Evolutionary conservation across 2,888 invertebrate species (phyloP).

Genomic region (Nephrotoma flavescens): DNA sequence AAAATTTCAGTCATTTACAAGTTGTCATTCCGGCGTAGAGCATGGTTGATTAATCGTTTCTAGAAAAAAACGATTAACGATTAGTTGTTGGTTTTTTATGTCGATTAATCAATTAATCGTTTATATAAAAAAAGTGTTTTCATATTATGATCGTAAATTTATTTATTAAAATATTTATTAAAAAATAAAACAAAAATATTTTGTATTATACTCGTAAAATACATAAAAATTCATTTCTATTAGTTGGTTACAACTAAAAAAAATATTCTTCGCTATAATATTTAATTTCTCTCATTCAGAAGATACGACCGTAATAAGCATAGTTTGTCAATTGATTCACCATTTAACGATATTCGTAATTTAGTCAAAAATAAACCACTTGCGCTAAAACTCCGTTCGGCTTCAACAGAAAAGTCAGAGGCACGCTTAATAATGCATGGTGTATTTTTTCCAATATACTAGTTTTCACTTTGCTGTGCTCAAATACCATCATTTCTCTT

Average conservation of each 20-base stretch:
- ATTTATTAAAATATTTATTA: too few species aligned
- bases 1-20: too few species aligned
- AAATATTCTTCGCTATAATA: not conserved
- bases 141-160: not conserved
- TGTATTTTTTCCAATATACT: too few species aligned
- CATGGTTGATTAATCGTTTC: too few species aligned
- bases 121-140: not conserved
- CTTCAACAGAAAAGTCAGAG: not conserved
- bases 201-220: not conserved
- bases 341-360: not conserved
- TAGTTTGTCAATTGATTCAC: not conserved
- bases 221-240: not conserved
- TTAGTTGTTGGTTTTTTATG: not conserved
- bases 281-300: not conserved
- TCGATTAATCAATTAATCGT: conserved; percentile 3
- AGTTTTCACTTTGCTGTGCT: not conserved
- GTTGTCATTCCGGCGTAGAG: too few species aligned
- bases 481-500: too few species aligned
- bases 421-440: not conserved
- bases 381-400: not conserved
- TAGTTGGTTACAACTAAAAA: not conserved
- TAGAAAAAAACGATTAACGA: too few species aligned
- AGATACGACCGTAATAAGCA: not conserved
- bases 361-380: too few species aligned
- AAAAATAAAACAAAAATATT: not conserved